Base-by-base conservation (phyloP, 2,797 vertebrate species). In the Pseudochirops corinnae region DNA sequence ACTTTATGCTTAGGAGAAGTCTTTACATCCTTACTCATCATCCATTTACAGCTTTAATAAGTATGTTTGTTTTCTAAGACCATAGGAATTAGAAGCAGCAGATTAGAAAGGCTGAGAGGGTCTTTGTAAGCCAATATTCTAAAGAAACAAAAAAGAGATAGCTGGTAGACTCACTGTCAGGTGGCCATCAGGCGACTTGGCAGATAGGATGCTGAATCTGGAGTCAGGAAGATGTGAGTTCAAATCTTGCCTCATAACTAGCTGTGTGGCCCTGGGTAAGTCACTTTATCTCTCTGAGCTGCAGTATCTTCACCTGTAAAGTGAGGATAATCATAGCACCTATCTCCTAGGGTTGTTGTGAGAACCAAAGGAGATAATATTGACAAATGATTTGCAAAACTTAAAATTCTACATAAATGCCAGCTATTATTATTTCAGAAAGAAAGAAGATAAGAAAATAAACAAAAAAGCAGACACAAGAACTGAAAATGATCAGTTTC, bases 161-260 rank as follows among this genome's bases (percentile, higher is more conserved):
- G 33, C 31, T 33, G 12, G 7, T 1, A 0, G 11, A 33, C 31
- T 33, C 13, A 13, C 58, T 62, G 31, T 62, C 12, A 33, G 60
- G 60, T 62, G 29, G 31, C 31, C 60, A 29, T 10, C 90, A 12
- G 21, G n/a, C 50, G 56, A 50, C 39, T 24, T 92, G 94, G 28
- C 3, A 39, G 50, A 13, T 13, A 55, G 39, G 55, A n/a, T 14
- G 50, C 12, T 94, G 56, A 92, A 92, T 96, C 7, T 39, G 50
- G 50, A 28, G n/a, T 28, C 90, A 74, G 55, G 31, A 26, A 96
- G 57, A 2, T 31, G 82, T 93, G 92, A 93, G 62, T 93, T 90
- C 31, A 53, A 92, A 94, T 74, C 28, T 12, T 11, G 52, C 31
- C 12, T 60, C 50, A 3, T 39, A 56, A 28, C 53, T 91, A 31